phyloP scores from a whole-genome alignment of 2,888 invertebrate genomes.

The Apocheima hispidaria region DNA sequence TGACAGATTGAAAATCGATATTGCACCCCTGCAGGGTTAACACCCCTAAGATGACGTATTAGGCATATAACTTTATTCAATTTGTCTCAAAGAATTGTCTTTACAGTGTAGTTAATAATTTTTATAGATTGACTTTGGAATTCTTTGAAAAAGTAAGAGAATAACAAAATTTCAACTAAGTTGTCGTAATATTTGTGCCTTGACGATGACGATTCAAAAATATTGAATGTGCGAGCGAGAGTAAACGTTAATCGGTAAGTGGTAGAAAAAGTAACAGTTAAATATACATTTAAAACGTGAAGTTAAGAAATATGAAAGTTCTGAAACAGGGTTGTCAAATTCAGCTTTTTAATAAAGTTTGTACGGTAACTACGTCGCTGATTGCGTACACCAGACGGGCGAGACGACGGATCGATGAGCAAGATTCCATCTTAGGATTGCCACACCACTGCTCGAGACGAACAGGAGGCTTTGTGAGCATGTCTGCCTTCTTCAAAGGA shows the following conservation, averaged over 20 bases:
- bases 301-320: background rate
- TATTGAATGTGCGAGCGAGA: too few relatives aligned
- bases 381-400: constrained; percentile 10
- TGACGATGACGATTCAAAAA: too few relatives aligned
- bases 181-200: too few relatives aligned
- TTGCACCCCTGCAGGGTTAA: constrained; percentile 2
- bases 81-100: background rate
- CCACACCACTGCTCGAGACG: background rate
- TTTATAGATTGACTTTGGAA: background rate
- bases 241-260: too few relatives aligned
- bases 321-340: constrained; percentile 13
- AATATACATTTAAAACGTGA: too few relatives aligned
- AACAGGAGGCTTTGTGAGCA: too few relatives aligned
- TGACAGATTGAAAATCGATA: background rate
- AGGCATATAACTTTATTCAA: background rate
- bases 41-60: background rate
- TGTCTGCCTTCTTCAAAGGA: too few relatives aligned
- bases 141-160: background rate
- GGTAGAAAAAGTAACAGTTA: too few relatives aligned
- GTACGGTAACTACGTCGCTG: constrained; percentile 1
- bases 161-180: too few relatives aligned
- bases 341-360: constrained; percentile 7
- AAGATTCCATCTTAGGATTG: constrained; percentile 8
- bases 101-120: background rate
- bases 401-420: constrained; percentile 10